Conservation (phyloP, 2,797 vertebrate species). For the Trichosurus vulpecula region DNA sequence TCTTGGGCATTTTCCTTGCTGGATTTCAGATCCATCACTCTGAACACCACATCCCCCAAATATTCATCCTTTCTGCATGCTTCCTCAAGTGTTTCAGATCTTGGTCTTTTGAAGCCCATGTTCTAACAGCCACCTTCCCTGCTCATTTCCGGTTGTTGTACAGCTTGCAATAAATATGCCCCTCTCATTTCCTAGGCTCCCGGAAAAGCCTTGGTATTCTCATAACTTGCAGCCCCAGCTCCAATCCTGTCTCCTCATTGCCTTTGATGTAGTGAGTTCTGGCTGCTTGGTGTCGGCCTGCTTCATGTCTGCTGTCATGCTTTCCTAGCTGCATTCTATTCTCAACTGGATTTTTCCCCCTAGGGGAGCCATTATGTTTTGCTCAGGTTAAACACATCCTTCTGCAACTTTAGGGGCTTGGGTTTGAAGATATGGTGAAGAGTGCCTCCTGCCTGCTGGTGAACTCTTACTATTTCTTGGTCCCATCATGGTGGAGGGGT, state of each 20-base stretch:
- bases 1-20: constrained; percentile 22
- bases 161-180: not conserved
- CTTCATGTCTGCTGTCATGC: constrained; percentile 15
- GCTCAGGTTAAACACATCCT: constrained; percentile 4
- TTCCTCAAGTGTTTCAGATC: not conserved
- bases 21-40: constrained; percentile 5
- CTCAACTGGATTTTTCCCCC: constrained; percentile 7
- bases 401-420: constrained; percentile 30
- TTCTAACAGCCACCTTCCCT: not conserved
- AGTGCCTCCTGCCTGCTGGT: constrained; percentile 84
- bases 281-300: not conserved
- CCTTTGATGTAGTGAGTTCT: constrained; percentile 14
- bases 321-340: not conserved
- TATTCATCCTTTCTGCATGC: constrained; percentile 5
- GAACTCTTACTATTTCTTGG: constrained; percentile 55
- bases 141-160: constrained; percentile 1
- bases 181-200: not conserved
- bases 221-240: not conserved
- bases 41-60: constrained; percentile 51
- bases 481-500: not conserved
- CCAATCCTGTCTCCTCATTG: constrained; percentile 34
- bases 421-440: constrained; percentile 74
- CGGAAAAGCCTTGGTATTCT: constrained; percentile 31
- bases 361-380: not conserved
- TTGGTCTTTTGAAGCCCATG: constrained; percentile 15